Conservation (phyloP, 2,113 vertebrate species). For the Lycaon pictus region DNA sequence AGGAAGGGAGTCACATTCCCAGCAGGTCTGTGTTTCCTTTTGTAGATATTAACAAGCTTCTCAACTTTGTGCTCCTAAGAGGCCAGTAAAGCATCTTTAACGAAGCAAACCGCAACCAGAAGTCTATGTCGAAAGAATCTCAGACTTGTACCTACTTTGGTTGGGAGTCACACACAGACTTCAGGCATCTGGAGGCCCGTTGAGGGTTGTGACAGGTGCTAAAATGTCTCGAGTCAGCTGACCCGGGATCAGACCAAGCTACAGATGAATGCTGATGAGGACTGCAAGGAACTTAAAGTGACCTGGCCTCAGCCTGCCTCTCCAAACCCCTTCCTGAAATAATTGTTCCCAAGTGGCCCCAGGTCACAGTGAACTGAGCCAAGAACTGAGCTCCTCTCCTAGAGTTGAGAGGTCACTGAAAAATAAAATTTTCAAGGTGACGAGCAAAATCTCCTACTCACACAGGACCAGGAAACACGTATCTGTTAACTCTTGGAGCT, state of each 20-base stretch:
- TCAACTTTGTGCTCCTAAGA: conserved; percentile 29
- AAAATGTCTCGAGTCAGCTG: too few species aligned
- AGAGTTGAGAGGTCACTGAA: neutral
- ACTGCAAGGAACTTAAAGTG: neutral
- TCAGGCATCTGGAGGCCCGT: neutral
- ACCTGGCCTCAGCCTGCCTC: neutral
- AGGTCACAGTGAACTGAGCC: neutral
- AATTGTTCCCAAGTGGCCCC: neutral
- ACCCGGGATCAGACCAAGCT: neutral
- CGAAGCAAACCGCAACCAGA: neutral
- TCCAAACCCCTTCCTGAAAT: neutral
- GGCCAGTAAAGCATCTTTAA: neutral
- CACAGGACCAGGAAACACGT: neutral
- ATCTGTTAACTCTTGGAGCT: neutral
- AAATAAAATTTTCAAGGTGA: conserved; percentile 2
- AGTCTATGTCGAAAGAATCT: neutral
- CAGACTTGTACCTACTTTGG: neutral
- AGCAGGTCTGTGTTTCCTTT: conserved; percentile 25
- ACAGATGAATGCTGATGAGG: neutral
- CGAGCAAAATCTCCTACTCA: neutral
- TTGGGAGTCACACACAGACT: neutral
- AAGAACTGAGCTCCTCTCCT: neutral
- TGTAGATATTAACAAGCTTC: neutral
- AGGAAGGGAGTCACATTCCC: neutral
- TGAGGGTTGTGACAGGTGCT: neutral